phyloP scores from a whole-genome alignment of 2,888 invertebrate genomes.

The Hermodice carunculata region DNA sequence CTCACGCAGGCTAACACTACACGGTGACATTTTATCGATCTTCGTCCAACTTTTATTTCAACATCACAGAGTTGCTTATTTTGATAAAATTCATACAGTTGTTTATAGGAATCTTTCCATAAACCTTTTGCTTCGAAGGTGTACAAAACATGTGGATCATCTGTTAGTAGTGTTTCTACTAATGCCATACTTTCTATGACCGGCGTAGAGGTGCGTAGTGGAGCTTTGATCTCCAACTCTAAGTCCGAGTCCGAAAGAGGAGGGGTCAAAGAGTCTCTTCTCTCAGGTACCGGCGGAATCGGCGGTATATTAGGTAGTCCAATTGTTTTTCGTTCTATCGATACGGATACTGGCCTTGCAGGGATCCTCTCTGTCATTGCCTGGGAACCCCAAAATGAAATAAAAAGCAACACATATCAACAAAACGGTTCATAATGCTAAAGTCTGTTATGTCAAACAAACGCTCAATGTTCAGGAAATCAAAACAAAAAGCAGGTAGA shows the following conservation, averaged over 20 bases:
- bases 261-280: neutral
- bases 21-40: slow-evolving; percentile 67
- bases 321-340: too few relatives aligned
- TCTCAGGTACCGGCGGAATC: neutral
- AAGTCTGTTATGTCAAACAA: too few relatives aligned
- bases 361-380: too few relatives aligned
- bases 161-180: neutral
- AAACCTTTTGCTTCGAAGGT: slow-evolving; percentile 28
- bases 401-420: too few relatives aligned
- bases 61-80: slow-evolving; percentile 62
- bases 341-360: too few relatives aligned
- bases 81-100: slow-evolving; percentile 18
- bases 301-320: too few relatives aligned
- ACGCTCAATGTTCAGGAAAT: too few relatives aligned
- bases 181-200: neutral
- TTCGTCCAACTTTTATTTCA: slow-evolving; percentile 58
- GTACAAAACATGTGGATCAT: slow-evolving; percentile 11
- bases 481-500: too few relatives aligned
- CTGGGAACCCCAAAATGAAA: too few relatives aligned
- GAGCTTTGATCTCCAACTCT: neutral
- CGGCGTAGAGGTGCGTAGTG: neutral
- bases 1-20: slow-evolving; percentile 70
- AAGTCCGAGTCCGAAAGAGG: too few relatives aligned
- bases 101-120: slow-evolving; percentile 26
- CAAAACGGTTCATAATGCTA: too few relatives aligned